A percentile compares a stretch with the other conserved stretches of the same genome.
Conservation (phyloP, 2,888 invertebrate species). For the Fragum whitleyi region DNA sequence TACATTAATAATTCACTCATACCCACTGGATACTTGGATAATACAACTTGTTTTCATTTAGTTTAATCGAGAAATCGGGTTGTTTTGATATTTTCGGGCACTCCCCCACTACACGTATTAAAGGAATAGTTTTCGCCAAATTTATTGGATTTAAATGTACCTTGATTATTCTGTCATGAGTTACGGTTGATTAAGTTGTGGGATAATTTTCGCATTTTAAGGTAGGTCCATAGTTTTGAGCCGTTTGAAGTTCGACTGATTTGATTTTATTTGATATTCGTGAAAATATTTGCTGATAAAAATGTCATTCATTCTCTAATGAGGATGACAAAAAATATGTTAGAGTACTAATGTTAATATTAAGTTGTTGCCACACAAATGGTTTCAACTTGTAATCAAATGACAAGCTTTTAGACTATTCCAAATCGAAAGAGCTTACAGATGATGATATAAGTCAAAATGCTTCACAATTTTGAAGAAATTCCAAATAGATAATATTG, state of each 20-base stretch:
- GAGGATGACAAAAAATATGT: background rate
- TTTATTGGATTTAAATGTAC: constrained; percentile 26
- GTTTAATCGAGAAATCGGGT: background rate
- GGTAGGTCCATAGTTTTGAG: constrained; percentile 12
- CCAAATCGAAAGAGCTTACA: too few relatives aligned
- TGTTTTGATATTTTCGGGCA: constrained; percentile 9
- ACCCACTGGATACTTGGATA: background rate
- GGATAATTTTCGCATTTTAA: constrained; percentile 25
- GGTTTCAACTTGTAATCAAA: too few relatives aligned
- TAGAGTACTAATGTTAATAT: too few relatives aligned
- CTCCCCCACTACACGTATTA: constrained; percentile 16
- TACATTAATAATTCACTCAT: background rate
- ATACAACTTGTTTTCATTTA: background rate
- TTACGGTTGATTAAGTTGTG: constrained; percentile 15
- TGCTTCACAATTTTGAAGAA: too few relatives aligned
- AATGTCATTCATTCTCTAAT: constrained; percentile 11
- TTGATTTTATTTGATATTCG: constrained; percentile 26
- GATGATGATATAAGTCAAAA: too few relatives aligned
- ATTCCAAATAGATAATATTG: too few relatives aligned
- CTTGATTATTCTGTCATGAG: constrained; percentile 11
- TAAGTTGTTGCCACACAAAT: too few relatives aligned
- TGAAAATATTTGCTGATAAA: constrained; percentile 18
- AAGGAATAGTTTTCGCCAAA: constrained; percentile 23
- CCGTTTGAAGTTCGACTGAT: constrained; percentile 19
- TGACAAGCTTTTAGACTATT: too few relatives aligned